Evolutionary conservation across 2,113 vertebrate genomes (phyloP).

Genomic region (Myanophis thanlyinensis): DNA sequence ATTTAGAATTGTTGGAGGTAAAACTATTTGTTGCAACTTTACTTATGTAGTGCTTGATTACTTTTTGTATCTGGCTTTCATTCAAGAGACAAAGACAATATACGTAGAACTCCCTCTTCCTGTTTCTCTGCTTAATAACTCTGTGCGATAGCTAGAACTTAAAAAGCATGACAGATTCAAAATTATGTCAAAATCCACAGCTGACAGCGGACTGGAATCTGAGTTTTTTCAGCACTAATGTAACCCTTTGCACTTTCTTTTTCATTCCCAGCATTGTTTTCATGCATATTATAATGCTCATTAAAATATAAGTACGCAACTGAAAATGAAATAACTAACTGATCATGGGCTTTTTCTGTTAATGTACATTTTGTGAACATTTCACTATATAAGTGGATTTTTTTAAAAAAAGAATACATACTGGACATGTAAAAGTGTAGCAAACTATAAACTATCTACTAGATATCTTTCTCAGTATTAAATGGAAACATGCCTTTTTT

Average conservation of each 20-base stretch:
- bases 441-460: neutral
- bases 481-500: neutral
- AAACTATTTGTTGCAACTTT: neutral
- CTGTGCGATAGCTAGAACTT: neutral
- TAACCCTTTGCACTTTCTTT: neutral
- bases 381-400: neutral
- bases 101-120: neutral
- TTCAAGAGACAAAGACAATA: neutral
- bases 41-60: neutral
- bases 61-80: neutral
- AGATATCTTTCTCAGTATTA: neutral
- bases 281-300: neutral
- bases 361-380: neutral
- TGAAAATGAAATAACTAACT: neutral
- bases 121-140: neutral
- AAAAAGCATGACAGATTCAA: neutral
- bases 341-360: neutral
- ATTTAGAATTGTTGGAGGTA: neutral
- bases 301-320: neutral
- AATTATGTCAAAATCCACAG: neutral
- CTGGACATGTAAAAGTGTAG: neutral
- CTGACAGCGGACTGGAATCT: neutral
- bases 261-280: neutral
- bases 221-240: neutral
- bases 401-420: neutral